These are phyloP conservation scores for Nibea coibor DNA, from an alignment of 2,113 vertebrate species.

Conservation along the genomic window DNA sequence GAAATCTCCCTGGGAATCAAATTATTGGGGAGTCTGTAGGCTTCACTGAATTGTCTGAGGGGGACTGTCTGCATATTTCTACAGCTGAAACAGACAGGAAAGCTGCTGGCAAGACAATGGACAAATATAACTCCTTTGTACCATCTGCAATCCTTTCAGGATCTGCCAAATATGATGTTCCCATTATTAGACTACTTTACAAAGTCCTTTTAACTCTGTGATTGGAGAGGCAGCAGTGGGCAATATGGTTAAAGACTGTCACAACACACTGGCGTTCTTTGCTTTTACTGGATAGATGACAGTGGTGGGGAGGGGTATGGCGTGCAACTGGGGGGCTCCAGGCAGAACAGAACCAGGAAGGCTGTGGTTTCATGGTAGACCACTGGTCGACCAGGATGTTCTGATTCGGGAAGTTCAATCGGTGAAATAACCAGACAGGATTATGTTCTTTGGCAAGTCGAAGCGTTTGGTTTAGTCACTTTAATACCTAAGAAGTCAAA, in stretches of 20 bases:
- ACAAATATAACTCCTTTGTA: slow-evolving; percentile 65
- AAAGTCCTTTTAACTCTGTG: slow-evolving; percentile 20
- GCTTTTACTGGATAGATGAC: neutral
- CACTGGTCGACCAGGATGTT: neutral
- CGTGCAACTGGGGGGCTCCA: too few relatives aligned
- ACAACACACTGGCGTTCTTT: neutral
- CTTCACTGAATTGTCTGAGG: slow-evolving; percentile 43
- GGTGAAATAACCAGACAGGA: neutral
- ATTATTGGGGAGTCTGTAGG: slow-evolving; percentile 35
- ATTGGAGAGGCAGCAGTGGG: neutral
- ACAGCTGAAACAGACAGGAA: slow-evolving; percentile 40
- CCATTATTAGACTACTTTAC: slow-evolving; percentile 39
- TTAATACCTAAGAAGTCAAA: neutral
- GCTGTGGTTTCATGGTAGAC: neutral
- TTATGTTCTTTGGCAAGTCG: neutral
- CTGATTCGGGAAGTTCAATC: neutral
- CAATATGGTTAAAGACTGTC: slow-evolving; percentile 4
- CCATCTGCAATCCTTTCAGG: slow-evolving; percentile 49
- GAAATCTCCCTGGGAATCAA: slow-evolving; percentile 56
- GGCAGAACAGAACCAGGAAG: neutral
- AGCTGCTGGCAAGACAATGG: slow-evolving; percentile 55
- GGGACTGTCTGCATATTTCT: slow-evolving; percentile 43
- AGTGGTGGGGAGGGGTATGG: neutral
- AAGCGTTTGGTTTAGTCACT: neutral
- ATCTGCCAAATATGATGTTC: slow-evolving; percentile 51